Base-by-base conservation (phyloP, 2,888 invertebrate species). In the Drosophila parthenogenetica region DNA sequence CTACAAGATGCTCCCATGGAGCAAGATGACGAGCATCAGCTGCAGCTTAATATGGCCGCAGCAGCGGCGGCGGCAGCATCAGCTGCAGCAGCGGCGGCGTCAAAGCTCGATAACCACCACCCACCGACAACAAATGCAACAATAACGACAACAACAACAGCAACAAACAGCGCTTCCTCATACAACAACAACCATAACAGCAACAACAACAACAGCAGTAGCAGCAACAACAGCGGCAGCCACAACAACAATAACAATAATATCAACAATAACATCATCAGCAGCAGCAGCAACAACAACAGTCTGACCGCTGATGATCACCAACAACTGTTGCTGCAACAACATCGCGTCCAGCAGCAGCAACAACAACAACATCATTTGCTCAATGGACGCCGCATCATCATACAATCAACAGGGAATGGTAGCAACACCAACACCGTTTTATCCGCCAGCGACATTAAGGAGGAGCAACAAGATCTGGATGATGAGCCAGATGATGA, bases 1-100 rank as follows among this genome's bases (percentile, higher is more conserved):
- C 84, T 92, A 70, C 92, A 92, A 77, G 92, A 92, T 80, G 91
- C 92, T 87, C 91, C 91, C 73, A 91, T 91, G 91, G 91, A 91
- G 81, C 90, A 90, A 69, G 91, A 90, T 61, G 89, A 83, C 40
- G 82, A 89, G 53, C 79, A 79, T 40, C 87, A 76, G 42, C 75
- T 75, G 48, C 73, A 77, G 50, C 77, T 76, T 14, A 69, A 51
- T 37, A 61, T 68, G 66, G 62, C 71, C 46, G 54, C 70, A 61
- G 40, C 73, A 68, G 46, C 54, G 64, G 60, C 64, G 60, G 54
- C 49, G 42, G 55, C 54, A 49, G 63, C 69, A 53, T 45, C 50
- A 35, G 61, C 79, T 3, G 69, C 71, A 39, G 40, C 73, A 14
- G 32, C 83, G 22, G 45, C 79, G 10, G 22, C 84, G 43, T 14